phyloP scores from a whole-genome alignment of 37 sponge, comb jelly and placozoan genomes.

The Agelas oroides region DNA sequence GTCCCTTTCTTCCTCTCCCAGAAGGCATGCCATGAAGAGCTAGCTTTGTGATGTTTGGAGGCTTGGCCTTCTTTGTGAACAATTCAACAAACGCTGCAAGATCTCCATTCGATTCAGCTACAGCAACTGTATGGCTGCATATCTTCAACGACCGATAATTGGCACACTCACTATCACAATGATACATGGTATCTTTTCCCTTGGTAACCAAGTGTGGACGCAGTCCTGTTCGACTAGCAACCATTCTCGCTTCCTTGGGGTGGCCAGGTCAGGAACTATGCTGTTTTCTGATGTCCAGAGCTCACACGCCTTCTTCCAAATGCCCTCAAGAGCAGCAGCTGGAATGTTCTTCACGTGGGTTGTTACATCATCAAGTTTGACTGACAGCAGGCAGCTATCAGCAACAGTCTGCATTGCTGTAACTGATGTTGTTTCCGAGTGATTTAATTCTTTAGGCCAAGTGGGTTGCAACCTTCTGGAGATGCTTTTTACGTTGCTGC shows the following conservation, averaged over 20 bases:
- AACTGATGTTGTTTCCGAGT: neutral
- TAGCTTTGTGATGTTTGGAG: constrained; percentile 1
- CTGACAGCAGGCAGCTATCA: neutral
- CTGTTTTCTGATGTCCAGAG: neutral
- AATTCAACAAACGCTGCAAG: constrained; percentile 3
- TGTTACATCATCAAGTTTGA: neutral
- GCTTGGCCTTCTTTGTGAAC: neutral
- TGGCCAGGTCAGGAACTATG: constrained; percentile 27
- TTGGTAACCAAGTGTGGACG: constrained; percentile 32
- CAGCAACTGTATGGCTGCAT: constrained; percentile 36
- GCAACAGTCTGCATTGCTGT: neutral
- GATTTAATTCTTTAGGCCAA: neutral
- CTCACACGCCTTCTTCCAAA: constrained; percentile 49
- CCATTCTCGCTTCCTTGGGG: constrained; percentile 9
- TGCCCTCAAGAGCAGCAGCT: constrained; percentile 15
- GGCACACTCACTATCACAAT: constrained; percentile 44
- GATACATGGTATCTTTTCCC: constrained; percentile 11
- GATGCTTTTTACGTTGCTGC: neutral
- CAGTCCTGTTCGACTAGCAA: constrained; percentile 19
- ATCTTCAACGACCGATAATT: constrained; percentile 19
- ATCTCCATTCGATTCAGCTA: neutral
- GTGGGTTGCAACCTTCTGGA: constrained; percentile 9
- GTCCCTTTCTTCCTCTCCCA: constrained; percentile 23
- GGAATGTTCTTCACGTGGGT: constrained; percentile 5
- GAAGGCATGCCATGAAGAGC: constrained; percentile 20